Base-by-base conservation (phyloP, 2,113 vertebrate genomes). In the Hippoglossus stenolepis region DNA sequence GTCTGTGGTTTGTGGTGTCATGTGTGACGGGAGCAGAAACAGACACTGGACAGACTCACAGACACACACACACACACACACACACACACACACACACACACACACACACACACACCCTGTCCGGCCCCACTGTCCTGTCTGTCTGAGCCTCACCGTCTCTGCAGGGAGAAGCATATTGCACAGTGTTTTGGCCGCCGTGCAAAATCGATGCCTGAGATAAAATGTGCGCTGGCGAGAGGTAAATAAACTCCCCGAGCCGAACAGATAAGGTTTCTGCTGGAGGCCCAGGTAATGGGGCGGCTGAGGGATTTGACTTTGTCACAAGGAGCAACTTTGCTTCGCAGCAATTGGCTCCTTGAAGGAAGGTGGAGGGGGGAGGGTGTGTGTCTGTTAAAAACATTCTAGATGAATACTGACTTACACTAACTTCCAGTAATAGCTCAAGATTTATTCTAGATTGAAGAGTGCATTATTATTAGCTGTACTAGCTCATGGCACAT, bases 121-220 rank as follows among this genome's bases (percentile, higher is more conserved):
- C 28, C 5, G 28, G 5, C 28, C 28, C 6, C 49, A 2, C 15
- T 49, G 62, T 73, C 73, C 57, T 26, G 59, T 82, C 35, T 76
- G 26, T 62, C 73, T 78, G 2, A 10, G 51, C 69, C 57, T 80
- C 65, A 28, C 23, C 60, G 51, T 72, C 70, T 68, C 68, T 43
- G 58, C 31, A 0, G 51, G 65, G 47, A 38, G 63, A 82, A 82
- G 53, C 77, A 73, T 74, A 82, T 83, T 87, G 85, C 84, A 89
- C 69, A 53, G 73, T 38, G 81, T 89, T 86, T 84, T 91, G 91
- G 92, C 92, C 91, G 88, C 79, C 77, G 56, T 75, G 83, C 85
- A 93, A 76, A 94, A 94, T 94, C 91, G 81, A 93, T 93, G 82
- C 67, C 43, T 70, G 82, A 82, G 89, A 92, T 93, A 88, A 90